Percentiles rank a stretch among this genome's conserved stretches.
Conservation (phyloP, 2,113 vertebrate genomes). For the Progne subis region DNA sequence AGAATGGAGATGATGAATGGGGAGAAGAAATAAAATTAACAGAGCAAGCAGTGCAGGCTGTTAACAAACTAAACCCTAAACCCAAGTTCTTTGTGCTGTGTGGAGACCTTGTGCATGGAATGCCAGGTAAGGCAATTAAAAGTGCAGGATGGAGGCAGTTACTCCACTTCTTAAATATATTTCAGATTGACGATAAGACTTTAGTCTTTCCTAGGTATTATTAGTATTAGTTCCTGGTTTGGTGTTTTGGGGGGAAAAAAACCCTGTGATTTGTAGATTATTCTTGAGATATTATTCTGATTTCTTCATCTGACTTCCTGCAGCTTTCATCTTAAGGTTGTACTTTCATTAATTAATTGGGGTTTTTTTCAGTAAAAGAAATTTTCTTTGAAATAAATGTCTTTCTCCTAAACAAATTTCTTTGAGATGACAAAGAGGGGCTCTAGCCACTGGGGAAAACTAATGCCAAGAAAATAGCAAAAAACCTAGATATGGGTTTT, state of each 20-base stretch:
- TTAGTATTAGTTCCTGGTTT: not conserved
- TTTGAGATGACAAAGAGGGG: not conserved
- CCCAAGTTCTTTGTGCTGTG: conserved; percentile 92
- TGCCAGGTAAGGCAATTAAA: conserved; percentile 84
- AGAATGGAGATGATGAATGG: conserved; percentile 88
- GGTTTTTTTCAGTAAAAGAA: not conserved
- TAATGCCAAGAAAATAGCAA: not conserved
- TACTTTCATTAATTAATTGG: not conserved
- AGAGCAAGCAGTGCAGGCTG: conserved; percentile 82
- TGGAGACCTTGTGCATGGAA: conserved; percentile 91
- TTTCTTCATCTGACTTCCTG: not conserved
- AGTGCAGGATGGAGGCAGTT: not conserved
- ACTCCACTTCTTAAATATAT: not conserved
- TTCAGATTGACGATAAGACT: not conserved
- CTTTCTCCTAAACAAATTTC: not conserved
- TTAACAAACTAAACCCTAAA: conserved; percentile 84
- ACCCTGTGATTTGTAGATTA: not conserved
- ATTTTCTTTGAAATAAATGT: not conserved
- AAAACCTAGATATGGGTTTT: not conserved
- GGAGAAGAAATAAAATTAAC: conserved; percentile 86
- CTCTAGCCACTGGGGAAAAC: not conserved
- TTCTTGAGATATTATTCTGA: not conserved
- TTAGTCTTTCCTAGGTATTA: not conserved
- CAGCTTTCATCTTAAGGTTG: not conserved
- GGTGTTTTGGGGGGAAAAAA: not conserved